Evolutionary conservation across 2,888 invertebrate genomes (phyloP), one percentile per base, ranked within the genome.

Genomic region (Plutella xylostella): DNA sequence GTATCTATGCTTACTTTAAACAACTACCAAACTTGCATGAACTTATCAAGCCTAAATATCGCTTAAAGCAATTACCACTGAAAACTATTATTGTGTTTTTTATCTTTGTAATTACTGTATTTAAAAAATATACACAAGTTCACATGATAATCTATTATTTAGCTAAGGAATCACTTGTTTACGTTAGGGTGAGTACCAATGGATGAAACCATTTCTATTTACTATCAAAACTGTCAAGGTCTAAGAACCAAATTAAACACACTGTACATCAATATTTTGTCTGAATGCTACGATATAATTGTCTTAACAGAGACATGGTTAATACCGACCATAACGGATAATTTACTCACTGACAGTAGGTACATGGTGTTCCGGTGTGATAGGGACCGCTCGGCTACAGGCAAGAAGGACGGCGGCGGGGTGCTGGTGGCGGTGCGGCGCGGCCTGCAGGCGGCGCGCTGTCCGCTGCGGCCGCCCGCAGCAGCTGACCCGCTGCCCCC

Each of bases 301-400:
- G 19, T 49, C 22, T 34, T 51, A 1, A 46, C 49, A 1, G 50
- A 51, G 37, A 51, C 51, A 6, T 49, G 51, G 47, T 33, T 49
- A 9, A 39, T 21, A 7, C 37, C 42, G 15, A 37, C 14, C 18
- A 49, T 51, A 14, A 14, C 12, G 1, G 45, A 46, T 14, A 41
- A 14, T 30, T 43, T 48, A 41, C 44, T 48, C 20, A 45, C 48
- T 1, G 47, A 51, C 18, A 18, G 20, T 9, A 39, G 51, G 19
- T 51, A 51, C 28, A 12, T 7, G 2, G 39, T 50, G 4, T 46
- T 41, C 31, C 31, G 31, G 17, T 18, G 37, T 5, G 42, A 42
- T n/a, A 4, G 41, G 15, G 18, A 41, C 25, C 41, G 41, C 4
- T 25, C 18, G 22, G 40, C 25, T 11, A 25, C 25, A n/a, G 40